Base-by-base conservation (phyloP, 2,797 vertebrate genomes). In the Anolis apletophallus region DNA sequence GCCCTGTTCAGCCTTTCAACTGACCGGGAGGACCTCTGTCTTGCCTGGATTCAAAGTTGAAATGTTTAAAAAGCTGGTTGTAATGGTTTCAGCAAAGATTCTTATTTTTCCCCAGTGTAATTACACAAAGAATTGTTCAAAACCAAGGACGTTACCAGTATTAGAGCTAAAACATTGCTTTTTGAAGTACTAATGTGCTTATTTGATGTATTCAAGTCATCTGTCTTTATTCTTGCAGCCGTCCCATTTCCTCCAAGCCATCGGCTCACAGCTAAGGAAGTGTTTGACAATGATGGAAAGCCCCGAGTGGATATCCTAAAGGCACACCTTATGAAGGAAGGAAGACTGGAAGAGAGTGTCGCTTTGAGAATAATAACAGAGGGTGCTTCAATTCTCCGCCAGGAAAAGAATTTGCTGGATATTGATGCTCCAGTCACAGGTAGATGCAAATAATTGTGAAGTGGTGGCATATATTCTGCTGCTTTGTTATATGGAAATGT, bases 401-500 rank as follows among this genome's bases (percentile, higher is more conserved):
- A 98, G 57, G 99, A 99, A 96, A 99, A 99, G 90, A 99, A 99
- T 94, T 96, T 99, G 91, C 96, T 99, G 96, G 99, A 99, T 96
- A 99, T 99, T 19, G 99, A 99, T 91, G 99, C 99, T 8, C 98
- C 99, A 0, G 99, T 99, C 92, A 99, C 99, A 97, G 99, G 99
- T 99, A 80, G 93, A 96, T 92, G 19, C 71, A 26, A 83, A 67
- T 67, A 40, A 78, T 79, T 72, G 69, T 5, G 0, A n/a, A 61
- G n/a, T 36, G 16, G 14, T 40, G 34, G 40, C 59, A 76, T 36
- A 36, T 59, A 34, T 50, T 71, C 21, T 81, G 9, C 13, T 75
- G 17, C 19, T 46, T 57, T 36, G 11, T 72, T n/a, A 75, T 54
- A 46, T 13, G 54, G 13, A 68, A 77, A 68, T 10, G 26, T 67